phyloP scores from a whole-genome alignment of 2,888 invertebrate genomes.

The Luperina nickerlii region DNA sequence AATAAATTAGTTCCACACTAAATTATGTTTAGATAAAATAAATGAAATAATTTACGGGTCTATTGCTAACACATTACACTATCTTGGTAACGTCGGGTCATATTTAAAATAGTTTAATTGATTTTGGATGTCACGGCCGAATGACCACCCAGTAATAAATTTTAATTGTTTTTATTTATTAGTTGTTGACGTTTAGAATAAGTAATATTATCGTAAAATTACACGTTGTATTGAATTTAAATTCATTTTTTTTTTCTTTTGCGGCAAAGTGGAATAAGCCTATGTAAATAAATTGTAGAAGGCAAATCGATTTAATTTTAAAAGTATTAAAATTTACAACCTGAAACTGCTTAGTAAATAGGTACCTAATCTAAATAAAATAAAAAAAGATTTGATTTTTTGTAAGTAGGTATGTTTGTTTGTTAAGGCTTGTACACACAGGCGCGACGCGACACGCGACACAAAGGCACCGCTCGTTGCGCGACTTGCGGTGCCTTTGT shows the following conservation, averaged over 20 bases:
- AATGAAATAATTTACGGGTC: slow-evolving; percentile 15
- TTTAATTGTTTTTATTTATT: slow-evolving; percentile 21
- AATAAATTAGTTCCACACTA: slow-evolving; percentile 30
- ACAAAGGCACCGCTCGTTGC: too few relatives aligned
- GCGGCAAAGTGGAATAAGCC: neutral
- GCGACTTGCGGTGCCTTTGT: too few relatives aligned
- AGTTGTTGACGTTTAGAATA: neutral
- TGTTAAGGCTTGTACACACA: too few relatives aligned
- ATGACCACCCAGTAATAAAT: neutral
- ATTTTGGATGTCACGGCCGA: slow-evolving; percentile 23
- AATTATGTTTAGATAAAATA: slow-evolving; percentile 42
- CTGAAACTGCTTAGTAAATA: neutral
- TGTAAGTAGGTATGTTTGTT: too few relatives aligned
- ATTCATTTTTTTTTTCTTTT: neutral
- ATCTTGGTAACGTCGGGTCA: slow-evolving; percentile 23
- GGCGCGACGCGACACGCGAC: too few relatives aligned
- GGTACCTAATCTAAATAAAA: too few relatives aligned
- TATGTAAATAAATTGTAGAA: neutral
- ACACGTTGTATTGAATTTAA: neutral
- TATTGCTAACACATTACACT: slow-evolving; percentile 26
- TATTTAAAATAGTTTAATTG: slow-evolving; percentile 45
- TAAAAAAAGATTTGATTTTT: neutral
- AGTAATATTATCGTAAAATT: neutral
- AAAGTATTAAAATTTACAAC: neutral
- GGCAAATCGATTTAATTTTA: neutral